Evolutionary conservation across 35 echinoderm and acorn worm genomes (phyloP).

Genomic region (Nesometra sesokonis): DNA sequence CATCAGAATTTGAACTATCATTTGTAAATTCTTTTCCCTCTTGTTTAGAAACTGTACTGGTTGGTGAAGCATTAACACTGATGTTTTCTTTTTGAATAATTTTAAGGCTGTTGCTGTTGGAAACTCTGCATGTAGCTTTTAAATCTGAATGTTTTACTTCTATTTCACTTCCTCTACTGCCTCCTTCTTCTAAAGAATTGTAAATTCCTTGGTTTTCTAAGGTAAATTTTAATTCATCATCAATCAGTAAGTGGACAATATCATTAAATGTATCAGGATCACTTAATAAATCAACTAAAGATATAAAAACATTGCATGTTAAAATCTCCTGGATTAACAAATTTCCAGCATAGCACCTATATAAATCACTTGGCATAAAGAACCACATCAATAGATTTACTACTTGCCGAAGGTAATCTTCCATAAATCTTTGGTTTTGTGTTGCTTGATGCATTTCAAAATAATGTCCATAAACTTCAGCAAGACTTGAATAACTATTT

Average conservation of each 20-base stretch:
- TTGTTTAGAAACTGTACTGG: no score
- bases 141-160: no score
- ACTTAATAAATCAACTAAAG: not conserved
- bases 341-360: not conserved
- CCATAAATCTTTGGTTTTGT: not conserved
- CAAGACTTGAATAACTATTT: not conserved
- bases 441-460: not conserved
- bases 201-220: no score
- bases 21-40: no score
- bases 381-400: not conserved
- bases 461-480: not conserved
- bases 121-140: no score
- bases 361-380: not conserved
- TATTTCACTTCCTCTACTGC: no score
- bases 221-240: not conserved
- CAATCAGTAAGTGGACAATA: not conserved
- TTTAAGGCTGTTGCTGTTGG: no score
- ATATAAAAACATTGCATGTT: not conserved
- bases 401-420: not conserved
- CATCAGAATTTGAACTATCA: not conserved
- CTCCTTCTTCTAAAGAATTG: no score
- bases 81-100: no score
- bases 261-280: not conserved
- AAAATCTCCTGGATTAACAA: not conserved
- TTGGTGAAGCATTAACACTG: no score